phyloP scores from a whole-genome alignment of 2,113 vertebrate genomes.

The Ascaphus truei region DNA sequence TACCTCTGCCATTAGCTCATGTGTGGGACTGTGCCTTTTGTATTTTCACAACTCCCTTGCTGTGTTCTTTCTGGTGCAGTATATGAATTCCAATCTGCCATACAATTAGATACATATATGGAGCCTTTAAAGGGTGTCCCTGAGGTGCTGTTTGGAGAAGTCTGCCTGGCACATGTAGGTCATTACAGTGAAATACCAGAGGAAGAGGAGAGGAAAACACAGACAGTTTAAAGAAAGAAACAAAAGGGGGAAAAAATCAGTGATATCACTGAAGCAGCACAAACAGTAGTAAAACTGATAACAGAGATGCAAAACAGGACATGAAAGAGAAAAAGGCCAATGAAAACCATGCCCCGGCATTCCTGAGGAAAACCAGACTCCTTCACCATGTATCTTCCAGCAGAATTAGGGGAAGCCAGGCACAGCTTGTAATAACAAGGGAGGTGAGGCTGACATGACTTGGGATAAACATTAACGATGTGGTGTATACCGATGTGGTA shows the following conservation, averaged over 20 bases:
- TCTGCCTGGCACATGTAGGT: background rate
- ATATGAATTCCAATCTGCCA: no score
- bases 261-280: background rate
- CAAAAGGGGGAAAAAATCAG: background rate
- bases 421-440: background rate
- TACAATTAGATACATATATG: background rate
- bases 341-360: background rate
- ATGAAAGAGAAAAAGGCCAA: background rate
- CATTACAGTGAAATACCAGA: background rate
- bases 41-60: no score
- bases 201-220: background rate
- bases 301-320: background rate
- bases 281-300: conserved; percentile 3
- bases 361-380: background rate
- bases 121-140: background rate
- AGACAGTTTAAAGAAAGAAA: background rate
- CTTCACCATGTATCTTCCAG: background rate
- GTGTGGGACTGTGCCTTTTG: no score
- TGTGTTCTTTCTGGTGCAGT: no score
- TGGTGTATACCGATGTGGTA: background rate
- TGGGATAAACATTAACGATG: background rate
- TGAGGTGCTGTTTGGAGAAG: background rate
- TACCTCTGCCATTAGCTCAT: no score
- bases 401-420: background rate
- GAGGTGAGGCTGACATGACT: background rate